These are phyloP conservation scores for Neogale vison DNA, from an alignment of 2,113 vertebrate genomes.

Conservation along the genomic window DNA sequence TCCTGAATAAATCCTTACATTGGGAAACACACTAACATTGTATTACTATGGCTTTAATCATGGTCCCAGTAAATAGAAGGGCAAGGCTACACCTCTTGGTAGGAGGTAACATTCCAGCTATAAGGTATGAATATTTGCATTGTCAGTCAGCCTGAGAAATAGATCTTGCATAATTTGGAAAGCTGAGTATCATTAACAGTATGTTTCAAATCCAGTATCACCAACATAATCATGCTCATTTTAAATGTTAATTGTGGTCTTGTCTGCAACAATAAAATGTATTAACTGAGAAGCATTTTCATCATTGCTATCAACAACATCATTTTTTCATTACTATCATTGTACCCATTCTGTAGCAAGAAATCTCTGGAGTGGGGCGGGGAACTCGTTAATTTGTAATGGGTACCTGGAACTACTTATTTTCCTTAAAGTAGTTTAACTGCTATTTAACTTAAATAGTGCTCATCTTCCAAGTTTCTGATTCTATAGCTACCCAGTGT, in stretches of 20 bases:
- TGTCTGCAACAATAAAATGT: not conserved
- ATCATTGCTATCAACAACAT: not conserved
- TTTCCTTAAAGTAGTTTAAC: not conserved
- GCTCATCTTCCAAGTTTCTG: not conserved
- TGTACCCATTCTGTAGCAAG: not conserved
- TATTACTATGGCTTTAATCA: not conserved
- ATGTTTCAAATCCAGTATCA: not conserved
- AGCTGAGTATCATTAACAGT: not conserved
- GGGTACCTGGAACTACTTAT: not conserved
- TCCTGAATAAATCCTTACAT: not conserved
- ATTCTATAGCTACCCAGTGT: not conserved
- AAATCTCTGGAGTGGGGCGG: not conserved
- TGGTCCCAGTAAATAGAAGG: rapidly evolving
- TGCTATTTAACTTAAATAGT: not conserved
- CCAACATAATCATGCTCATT: not conserved
- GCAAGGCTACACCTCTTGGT: not conserved
- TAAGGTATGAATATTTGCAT: not conserved
- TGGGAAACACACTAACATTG: not conserved
- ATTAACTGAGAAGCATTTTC: not conserved
- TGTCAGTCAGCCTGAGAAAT: not conserved
- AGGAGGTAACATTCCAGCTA: not conserved
- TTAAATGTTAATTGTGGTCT: not conserved
- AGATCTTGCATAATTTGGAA: not conserved
- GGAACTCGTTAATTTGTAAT: not conserved
- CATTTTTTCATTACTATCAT: not conserved